Conservation (phyloP, 2,888 invertebrate genomes). For the Octodonta nipae region DNA sequence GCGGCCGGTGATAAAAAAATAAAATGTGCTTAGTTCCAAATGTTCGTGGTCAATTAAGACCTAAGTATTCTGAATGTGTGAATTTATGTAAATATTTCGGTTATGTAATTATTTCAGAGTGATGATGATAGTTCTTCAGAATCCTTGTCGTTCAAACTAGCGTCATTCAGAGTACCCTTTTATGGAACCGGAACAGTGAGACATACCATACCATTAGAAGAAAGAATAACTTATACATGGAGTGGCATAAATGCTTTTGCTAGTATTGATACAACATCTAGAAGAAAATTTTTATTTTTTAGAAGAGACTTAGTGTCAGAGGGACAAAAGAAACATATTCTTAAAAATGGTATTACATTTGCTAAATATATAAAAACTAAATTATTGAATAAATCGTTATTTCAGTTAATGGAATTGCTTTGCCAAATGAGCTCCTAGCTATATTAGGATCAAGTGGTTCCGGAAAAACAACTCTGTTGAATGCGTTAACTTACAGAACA, state of each 20-base stretch:
- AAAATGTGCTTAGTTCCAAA: too few species aligned
- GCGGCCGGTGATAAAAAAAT: too few species aligned
- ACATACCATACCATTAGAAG: constrained; percentile 18
- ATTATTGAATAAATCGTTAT: too few species aligned
- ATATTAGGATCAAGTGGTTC: constrained; percentile 86
- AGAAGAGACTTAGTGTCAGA: constrained; percentile 21
- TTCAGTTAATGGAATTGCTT: constrained; percentile 55
- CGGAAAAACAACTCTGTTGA: constrained; percentile 87
- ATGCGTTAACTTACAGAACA: constrained; percentile 75
- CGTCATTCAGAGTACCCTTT: constrained; percentile 13
- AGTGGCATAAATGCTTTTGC: constrained; percentile 64
- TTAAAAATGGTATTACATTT: constrained; percentile 68
- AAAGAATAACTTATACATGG: constrained; percentile 61
- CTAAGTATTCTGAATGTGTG: too few species aligned
- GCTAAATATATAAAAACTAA: too few species aligned
- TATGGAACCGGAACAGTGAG: constrained; percentile 17
- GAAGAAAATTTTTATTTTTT: constrained; percentile 12
- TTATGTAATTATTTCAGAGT: too few species aligned
- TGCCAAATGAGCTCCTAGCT: constrained; percentile 74
- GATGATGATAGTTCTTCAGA: constrained; percentile 9
- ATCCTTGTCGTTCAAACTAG: constrained; percentile 7
- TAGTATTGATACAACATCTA: constrained; percentile 16
- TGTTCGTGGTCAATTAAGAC: too few species aligned
- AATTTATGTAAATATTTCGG: too few species aligned
- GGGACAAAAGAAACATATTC: constrained; percentile 52